A percentile compares a stretch with the other conserved stretches of the same genome.
Evolutionary conservation across 2,113 vertebrate genomes (phyloP).

Genomic region (Tachycineta bicolor): DNA sequence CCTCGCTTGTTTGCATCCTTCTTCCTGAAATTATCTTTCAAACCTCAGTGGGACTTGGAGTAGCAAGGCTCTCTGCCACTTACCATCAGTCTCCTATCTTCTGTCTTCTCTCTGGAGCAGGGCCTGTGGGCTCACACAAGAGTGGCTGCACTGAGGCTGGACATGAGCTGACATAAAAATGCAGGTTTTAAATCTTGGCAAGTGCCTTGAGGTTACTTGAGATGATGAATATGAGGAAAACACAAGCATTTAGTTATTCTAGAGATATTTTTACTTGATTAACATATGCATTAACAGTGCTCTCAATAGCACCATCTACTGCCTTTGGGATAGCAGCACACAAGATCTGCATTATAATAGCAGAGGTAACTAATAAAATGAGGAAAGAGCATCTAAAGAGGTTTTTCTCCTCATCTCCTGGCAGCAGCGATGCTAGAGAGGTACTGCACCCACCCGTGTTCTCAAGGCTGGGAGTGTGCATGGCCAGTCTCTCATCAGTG

Average conservation of each 20-base stretch:
- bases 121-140: background rate
- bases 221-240: background rate
- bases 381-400: background rate
- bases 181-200: background rate
- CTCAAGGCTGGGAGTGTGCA: background rate
- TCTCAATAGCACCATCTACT: constrained; percentile 52
- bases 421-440: background rate
- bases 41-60: background rate
- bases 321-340: background rate
- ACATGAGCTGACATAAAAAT: background rate
- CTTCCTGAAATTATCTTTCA: background rate
- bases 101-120: background rate
- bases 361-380: background rate
- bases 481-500: background rate
- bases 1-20: background rate
- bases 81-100: background rate
- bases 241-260: background rate
- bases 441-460: background rate
- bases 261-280: background rate
- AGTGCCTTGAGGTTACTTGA: background rate
- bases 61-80: background rate
- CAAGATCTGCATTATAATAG: background rate
- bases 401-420: background rate
- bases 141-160: background rate
- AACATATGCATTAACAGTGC: background rate